phyloP scores from a whole-genome alignment of 2,113 vertebrate species.

The Aegithalos caudatus region DNA sequence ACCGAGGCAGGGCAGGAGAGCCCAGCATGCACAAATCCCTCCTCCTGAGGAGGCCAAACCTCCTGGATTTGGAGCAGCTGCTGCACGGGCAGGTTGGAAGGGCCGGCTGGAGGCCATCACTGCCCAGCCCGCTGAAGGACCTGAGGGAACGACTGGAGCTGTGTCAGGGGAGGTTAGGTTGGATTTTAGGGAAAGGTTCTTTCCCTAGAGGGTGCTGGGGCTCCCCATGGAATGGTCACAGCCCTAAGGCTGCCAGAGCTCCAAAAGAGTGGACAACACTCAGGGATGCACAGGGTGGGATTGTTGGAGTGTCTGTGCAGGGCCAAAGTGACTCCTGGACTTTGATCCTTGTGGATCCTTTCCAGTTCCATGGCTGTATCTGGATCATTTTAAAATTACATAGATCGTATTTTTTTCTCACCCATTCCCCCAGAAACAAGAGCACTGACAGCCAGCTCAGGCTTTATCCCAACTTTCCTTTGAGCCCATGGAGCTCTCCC shows the following conservation, averaged over 20 bases:
- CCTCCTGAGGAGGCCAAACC: background rate
- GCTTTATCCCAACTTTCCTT: background rate
- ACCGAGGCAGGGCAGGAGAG: fast-evolving
- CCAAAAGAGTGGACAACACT: fast-evolving
- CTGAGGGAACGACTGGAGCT: background rate
- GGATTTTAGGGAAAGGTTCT: background rate
- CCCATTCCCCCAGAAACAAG: background rate
- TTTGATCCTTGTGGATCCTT: background rate
- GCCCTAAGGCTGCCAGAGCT: background rate
- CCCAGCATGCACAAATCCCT: background rate
- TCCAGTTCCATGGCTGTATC: background rate
- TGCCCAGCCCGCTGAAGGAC: background rate
- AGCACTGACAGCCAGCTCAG: background rate
- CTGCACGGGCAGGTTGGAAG: background rate
- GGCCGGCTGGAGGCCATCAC: background rate
- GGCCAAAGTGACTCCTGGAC: background rate
- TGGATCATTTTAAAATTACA: background rate
- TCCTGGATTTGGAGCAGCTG: background rate
- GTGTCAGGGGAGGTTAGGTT: fast-evolving
- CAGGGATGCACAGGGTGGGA: background rate
- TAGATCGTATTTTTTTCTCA: background rate
- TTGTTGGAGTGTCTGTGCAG: background rate
- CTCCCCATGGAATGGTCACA: background rate
- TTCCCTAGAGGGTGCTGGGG: background rate
- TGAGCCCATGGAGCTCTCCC: background rate